Percentiles rank a stretch among this genome's conserved stretches.
These are phyloP conservation scores for Acestrorhynchus altus DNA, from an alignment of 2,797 vertebrate species.

Conservation along the genomic window DNA sequence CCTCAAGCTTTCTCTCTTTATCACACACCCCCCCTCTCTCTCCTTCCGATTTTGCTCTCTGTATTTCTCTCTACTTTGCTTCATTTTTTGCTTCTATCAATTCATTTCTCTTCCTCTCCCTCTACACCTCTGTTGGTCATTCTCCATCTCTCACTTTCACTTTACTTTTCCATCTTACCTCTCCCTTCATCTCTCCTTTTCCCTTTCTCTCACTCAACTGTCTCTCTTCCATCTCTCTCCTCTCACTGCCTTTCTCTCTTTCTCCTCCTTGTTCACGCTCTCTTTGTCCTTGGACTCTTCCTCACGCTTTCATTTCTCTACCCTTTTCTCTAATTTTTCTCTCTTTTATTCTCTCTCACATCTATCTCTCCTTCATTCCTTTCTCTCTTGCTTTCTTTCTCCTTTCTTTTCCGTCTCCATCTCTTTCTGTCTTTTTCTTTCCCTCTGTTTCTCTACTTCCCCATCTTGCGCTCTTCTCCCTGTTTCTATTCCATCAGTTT, in stretches of 20 bases:
- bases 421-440: slow-evolving; percentile 43
- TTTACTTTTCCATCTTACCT: slow-evolving; percentile 10
- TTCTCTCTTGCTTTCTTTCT: not conserved
- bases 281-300: slow-evolving; percentile 2
- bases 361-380: slow-evolving; percentile 39
- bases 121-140: no score
- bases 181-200: no score
- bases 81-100: not conserved
- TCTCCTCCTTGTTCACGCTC: not conserved
- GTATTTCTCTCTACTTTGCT: not conserved
- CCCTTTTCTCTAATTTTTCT: not conserved
- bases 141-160: slow-evolving; percentile 58
- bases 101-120: no score
- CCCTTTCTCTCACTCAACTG: not conserved
- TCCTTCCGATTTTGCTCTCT: not conserved
- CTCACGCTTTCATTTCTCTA: not conserved
- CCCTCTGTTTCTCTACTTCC: not conserved
- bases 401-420: slow-evolving; percentile 30
- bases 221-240: not conserved
- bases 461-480: not conserved
- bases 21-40: not conserved
- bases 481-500: no score
- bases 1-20: no score
- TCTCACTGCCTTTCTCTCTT: slow-evolving; percentile 40
- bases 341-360: not conserved